phyloP scores from a whole-genome alignment of 2,797 vertebrate genomes.

The Poecile montanus region DNA sequence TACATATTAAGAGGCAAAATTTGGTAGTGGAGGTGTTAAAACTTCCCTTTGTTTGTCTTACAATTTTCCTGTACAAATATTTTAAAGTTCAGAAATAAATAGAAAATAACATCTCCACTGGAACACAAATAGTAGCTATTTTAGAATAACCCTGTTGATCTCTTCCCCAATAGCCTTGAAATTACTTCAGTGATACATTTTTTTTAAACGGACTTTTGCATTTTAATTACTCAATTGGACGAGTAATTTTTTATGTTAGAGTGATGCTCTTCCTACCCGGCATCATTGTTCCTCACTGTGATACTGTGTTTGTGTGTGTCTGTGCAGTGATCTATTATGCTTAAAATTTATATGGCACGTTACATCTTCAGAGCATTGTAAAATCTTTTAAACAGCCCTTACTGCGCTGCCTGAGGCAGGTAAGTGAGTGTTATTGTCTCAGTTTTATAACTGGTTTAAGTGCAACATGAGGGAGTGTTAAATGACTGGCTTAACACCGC shows the following conservation, averaged over 20 bases:
- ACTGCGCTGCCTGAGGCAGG: slow-evolving; percentile 43
- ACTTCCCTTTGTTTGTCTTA: slow-evolving; percentile 59
- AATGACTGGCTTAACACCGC: neutral
- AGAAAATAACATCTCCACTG: slow-evolving; percentile 62
- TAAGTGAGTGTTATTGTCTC: slow-evolving; percentile 46
- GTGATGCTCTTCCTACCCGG: slow-evolving; percentile 48
- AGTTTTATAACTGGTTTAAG: slow-evolving; percentile 24
- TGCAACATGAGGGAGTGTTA: neutral
- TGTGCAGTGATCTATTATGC: slow-evolving; percentile 58
- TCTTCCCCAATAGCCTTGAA: neutral
- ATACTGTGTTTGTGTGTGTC: slow-evolving; percentile 50
- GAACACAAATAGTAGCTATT: slow-evolving; percentile 49
- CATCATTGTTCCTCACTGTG: slow-evolving; percentile 62
- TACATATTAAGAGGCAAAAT: slow-evolving; percentile 49
- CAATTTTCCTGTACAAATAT: slow-evolving; percentile 61
- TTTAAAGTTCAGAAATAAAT: slow-evolving; percentile 63
- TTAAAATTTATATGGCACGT: slow-evolving; percentile 53
- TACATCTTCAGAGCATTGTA: slow-evolving; percentile 49
- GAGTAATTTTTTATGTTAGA: slow-evolving; percentile 63
- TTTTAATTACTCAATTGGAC: slow-evolving; percentile 56
- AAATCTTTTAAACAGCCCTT: slow-evolving; percentile 41
- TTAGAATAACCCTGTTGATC: slow-evolving; percentile 53
- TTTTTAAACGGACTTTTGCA: neutral
- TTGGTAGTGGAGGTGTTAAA: slow-evolving; percentile 58
- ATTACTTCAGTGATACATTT: slow-evolving; percentile 31